These are phyloP conservation scores for Eriocheir sinensis DNA, from an alignment of 1,140 invertebrate genomes.

Conservation along the genomic window DNA sequence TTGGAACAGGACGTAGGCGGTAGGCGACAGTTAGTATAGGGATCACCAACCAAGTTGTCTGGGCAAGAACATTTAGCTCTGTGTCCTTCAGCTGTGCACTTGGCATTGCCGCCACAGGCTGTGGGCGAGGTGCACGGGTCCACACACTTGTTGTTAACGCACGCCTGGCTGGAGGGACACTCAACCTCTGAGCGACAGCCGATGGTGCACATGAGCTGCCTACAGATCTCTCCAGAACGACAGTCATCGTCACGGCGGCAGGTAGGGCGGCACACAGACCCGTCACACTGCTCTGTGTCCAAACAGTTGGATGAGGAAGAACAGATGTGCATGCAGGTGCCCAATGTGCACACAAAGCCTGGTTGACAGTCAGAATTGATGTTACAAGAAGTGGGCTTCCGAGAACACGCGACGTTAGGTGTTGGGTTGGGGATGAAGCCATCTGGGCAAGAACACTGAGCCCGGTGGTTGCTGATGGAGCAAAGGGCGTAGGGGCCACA, in stretches of 20 bases:
- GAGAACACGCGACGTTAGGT: conserved; percentile 88
- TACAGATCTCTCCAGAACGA: conserved; percentile 91
- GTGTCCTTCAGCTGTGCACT: conserved; percentile 88
- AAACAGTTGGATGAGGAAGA: conserved; percentile 88
- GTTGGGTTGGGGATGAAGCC: conserved; percentile 93
- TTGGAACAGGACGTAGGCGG: conserved; percentile 85
- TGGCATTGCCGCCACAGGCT: conserved; percentile 92
- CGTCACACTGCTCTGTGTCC: conserved; percentile 89
- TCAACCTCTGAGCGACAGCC: conserved; percentile 92
- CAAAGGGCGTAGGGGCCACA: conserved; percentile 92
- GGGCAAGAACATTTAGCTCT: conserved; percentile 89
- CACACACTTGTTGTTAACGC: conserved; percentile 89
- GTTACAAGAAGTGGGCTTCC: conserved; percentile 87
- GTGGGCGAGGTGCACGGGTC: conserved; percentile 88
- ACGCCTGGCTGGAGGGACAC: conserved; percentile 86
- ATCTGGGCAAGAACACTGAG: conserved; percentile 89
- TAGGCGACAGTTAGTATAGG: conserved; percentile 88
- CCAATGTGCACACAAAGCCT: conserved; percentile 87
- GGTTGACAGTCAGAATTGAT: conserved; percentile 89
- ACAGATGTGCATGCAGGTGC: conserved; percentile 89
- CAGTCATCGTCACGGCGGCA: conserved; percentile 91
- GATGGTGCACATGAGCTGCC: conserved; percentile 88
- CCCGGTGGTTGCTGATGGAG: conserved; percentile 88
- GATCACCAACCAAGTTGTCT: conserved; percentile 88
- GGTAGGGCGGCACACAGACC: conserved; percentile 87